phyloP scores from a whole-genome alignment of 2,797 vertebrate species.

The Halcyon smyrnensis region DNA sequence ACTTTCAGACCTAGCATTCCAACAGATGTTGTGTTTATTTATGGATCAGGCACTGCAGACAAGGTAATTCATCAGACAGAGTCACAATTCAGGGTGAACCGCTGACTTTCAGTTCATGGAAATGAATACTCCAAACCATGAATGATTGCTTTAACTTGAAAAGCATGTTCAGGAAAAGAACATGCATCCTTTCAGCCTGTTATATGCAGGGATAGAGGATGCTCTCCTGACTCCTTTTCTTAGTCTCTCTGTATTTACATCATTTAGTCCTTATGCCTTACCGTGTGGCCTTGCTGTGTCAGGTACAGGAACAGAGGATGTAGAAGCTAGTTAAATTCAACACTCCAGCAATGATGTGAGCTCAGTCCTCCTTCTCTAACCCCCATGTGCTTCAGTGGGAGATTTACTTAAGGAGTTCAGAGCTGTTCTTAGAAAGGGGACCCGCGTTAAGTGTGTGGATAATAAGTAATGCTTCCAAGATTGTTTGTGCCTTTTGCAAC shows the following conservation, averaged over 20 bases:
- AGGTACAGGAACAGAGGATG: background rate
- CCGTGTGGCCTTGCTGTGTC: background rate
- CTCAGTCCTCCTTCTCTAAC: background rate
- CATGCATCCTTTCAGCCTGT: background rate
- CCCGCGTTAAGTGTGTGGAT: background rate
- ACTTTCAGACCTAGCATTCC: slow-evolving; percentile 7
- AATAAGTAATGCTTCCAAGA: background rate
- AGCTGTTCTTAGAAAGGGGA: background rate
- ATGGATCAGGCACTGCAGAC: slow-evolving; percentile 38
- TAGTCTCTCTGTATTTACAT: accelerated
- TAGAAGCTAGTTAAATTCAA: background rate
- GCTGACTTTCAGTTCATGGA: background rate
- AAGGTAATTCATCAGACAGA: slow-evolving; percentile 54
- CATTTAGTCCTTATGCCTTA: background rate
- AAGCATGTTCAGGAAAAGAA: background rate
- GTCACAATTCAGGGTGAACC: background rate
- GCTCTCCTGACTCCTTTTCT: background rate
- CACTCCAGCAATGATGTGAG: background rate
- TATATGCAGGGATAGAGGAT: background rate
- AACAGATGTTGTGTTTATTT: slow-evolving; percentile 64
- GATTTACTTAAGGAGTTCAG: background rate
- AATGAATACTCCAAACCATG: background rate
- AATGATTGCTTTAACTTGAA: background rate
- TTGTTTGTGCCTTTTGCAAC: background rate
- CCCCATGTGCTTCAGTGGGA: background rate